Evolutionary conservation across 1,140 invertebrate species (phyloP).

Genomic region (Cepaea nemoralis): DNA sequence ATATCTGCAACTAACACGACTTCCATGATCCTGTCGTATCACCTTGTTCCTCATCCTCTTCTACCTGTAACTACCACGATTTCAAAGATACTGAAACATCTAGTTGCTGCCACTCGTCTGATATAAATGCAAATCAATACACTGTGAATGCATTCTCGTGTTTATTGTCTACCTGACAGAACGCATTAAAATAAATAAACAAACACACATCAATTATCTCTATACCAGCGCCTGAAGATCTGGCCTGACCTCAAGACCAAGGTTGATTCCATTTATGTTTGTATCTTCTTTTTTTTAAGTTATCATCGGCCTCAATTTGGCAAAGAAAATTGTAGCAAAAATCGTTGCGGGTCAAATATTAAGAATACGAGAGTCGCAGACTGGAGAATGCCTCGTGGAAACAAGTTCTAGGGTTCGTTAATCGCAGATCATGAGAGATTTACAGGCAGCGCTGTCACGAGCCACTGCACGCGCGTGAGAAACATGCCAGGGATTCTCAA

Average conservation of each 20-base stretch:
- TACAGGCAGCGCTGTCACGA: slow-evolving; percentile 7
- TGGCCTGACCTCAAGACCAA: background rate
- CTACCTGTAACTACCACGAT: too few relatives aligned
- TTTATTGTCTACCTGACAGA: too few relatives aligned
- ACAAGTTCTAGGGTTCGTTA: background rate
- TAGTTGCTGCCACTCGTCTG: too few relatives aligned
- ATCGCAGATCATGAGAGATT: background rate
- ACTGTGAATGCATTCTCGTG: too few relatives aligned
- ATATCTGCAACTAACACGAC: too few relatives aligned
- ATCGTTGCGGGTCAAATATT: background rate
- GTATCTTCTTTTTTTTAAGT: background rate
- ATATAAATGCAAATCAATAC: too few relatives aligned
- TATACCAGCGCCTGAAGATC: background rate
- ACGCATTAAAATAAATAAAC: background rate
- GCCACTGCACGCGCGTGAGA: background rate
- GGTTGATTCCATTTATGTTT: background rate
- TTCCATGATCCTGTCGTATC: too few relatives aligned
- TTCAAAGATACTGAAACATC: too few relatives aligned
- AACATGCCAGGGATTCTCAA: too few relatives aligned
- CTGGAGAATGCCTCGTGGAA: background rate
- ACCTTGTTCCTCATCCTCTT: too few relatives aligned
- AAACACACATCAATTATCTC: background rate
- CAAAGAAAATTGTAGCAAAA: background rate
- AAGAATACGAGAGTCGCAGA: background rate
- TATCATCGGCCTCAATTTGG: background rate